Evolutionary conservation across 1,140 invertebrate species (phyloP).

Genomic region (Drosophila quadrilineata): DNA sequence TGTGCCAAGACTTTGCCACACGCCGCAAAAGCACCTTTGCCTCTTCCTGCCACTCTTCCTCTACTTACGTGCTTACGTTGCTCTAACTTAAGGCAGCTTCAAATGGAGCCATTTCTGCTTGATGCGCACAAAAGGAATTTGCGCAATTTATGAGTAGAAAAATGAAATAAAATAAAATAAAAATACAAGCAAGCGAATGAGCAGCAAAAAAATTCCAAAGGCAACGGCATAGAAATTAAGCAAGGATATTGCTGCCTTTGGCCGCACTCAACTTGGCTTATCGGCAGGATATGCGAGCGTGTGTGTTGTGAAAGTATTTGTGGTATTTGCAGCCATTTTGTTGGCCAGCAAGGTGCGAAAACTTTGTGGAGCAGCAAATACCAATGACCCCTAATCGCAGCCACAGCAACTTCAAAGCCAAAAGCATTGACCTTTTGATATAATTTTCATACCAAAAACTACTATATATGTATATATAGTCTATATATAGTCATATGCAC

Average conservation of each 20-base stretch:
- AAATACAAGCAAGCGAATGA: too few species aligned
- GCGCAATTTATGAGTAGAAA: slow-evolving; percentile 67
- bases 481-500: too few species aligned
- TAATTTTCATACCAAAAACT: too few species aligned
- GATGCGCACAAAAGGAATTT: slow-evolving; percentile 69
- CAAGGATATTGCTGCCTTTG: slow-evolving; percentile 39
- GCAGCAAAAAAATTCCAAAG: slow-evolving; percentile 56
- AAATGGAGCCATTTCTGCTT: slow-evolving; percentile 47
- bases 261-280: background rate
- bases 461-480: too few species aligned
- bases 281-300: background rate
- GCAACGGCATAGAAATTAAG: slow-evolving; percentile 65
- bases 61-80: background rate
- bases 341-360: slow-evolving; percentile 60
- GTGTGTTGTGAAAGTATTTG: slow-evolving; percentile 49
- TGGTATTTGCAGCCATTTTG: slow-evolving; percentile 62
- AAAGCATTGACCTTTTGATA: too few species aligned
- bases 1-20: slow-evolving; percentile 24
- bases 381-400: slow-evolving; percentile 34
- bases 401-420: too few species aligned
- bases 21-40: background rate
- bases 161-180: background rate
- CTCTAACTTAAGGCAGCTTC: background rate
- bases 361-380: slow-evolving; percentile 32
- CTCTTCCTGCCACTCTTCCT: background rate